A percentile compares a stretch with the other conserved stretches of the same genome.
These are phyloP conservation scores for Linyphia triangularis DNA, from an alignment of 2,888 invertebrate species.

Conservation along the genomic window DNA sequence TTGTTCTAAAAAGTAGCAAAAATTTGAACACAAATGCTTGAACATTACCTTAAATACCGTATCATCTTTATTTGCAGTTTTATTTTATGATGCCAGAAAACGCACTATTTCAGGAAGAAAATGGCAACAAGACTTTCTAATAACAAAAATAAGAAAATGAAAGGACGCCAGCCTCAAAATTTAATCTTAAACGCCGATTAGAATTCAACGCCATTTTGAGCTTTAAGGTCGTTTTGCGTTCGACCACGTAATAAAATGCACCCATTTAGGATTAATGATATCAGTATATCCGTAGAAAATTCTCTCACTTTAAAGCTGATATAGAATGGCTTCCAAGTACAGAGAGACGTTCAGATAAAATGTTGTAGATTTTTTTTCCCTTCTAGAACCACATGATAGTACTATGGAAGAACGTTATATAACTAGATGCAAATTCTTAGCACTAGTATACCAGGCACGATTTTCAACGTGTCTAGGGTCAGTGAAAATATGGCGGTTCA, in stretches of 20 bases:
- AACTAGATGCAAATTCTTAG: conserved; percentile 59
- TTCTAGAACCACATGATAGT: neutral
- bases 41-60: conserved; percentile 36
- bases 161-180: neutral
- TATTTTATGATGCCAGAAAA: neutral
- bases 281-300: conserved; percentile 37
- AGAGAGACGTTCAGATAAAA: conserved; percentile 33
- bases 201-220: conserved; percentile 40
- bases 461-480: conserved; percentile 23
- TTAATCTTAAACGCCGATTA: conserved; percentile 62
- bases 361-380: neutral
- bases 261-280: conserved; percentile 51
- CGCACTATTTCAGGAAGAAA: neutral
- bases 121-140: neutral
- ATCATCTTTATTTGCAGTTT: conserved; percentile 28
- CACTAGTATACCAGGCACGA: conserved; percentile 51
- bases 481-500: conserved; percentile 22
- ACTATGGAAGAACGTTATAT: neutral
- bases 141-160: neutral
- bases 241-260: conserved; percentile 45
- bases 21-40: too few relatives aligned
- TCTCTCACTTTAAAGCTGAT: conserved; percentile 29
- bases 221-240: neutral
- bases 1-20: too few relatives aligned
- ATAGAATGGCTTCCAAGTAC: conserved; percentile 21